phyloP scores from a whole-genome alignment of 2,888 invertebrate species.

The Venusia cambrica region DNA sequence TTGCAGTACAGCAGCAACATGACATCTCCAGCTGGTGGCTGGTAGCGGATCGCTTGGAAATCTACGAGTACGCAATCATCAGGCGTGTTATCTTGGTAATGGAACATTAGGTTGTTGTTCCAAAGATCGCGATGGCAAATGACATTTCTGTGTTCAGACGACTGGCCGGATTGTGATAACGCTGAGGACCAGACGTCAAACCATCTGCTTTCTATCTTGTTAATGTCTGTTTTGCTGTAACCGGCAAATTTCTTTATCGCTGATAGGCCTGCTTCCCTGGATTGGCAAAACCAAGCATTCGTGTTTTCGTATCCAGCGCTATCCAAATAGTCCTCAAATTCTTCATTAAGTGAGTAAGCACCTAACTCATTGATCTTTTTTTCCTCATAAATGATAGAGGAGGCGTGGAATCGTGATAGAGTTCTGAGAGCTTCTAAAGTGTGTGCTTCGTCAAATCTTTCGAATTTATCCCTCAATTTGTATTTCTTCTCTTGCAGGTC shows the following conservation, averaged over 20 bases:
- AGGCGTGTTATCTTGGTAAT: slow-evolving; percentile 55
- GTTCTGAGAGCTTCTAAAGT: slow-evolving; percentile 66
- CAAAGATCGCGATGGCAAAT: slow-evolving; percentile 83
- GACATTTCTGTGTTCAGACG: slow-evolving; percentile 66
- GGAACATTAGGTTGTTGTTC: slow-evolving; percentile 83
- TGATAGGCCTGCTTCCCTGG: slow-evolving; percentile 57
- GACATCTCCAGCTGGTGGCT: slow-evolving; percentile 84
- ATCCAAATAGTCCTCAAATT: slow-evolving; percentile 43
- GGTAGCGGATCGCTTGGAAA: slow-evolving; percentile 84
- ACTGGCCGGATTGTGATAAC: slow-evolving; percentile 45
- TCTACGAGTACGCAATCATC: slow-evolving; percentile 84
- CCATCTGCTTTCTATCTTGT: slow-evolving; percentile 51
- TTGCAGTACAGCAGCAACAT: slow-evolving; percentile 79
- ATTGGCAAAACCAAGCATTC: slow-evolving; percentile 59
- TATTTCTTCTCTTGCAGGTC: slow-evolving; percentile 58
- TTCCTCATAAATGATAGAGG: slow-evolving; percentile 76
- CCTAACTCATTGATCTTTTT: slow-evolving; percentile 48
- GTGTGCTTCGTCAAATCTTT: slow-evolving; percentile 67
- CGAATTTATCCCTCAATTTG: slow-evolving; percentile 51
- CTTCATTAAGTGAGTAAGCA: slow-evolving; percentile 49
- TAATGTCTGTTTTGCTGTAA: slow-evolving; percentile 40
- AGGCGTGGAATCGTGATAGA: slow-evolving; percentile 74
- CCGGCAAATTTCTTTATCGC: slow-evolving; percentile 55
- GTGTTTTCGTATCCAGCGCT: slow-evolving; percentile 49
- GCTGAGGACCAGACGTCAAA: slow-evolving; percentile 49